Percentiles rank a stretch among this genome's conserved stretches.
phyloP scores from a whole-genome alignment of 1,140 invertebrate genomes.

The Drosophila miranda region DNA sequence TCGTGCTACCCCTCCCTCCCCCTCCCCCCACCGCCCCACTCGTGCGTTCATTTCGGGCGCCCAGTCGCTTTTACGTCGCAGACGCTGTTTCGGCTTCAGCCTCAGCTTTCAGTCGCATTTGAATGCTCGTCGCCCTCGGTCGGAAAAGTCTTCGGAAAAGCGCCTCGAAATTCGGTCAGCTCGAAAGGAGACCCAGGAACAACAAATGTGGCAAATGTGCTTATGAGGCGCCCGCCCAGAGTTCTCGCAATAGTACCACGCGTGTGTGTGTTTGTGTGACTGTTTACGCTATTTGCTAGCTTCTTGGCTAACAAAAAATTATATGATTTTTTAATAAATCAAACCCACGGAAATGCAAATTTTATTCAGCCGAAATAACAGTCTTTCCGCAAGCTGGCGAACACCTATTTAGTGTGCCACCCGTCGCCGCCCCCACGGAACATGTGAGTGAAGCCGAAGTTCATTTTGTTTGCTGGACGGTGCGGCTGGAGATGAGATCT shows the following conservation, averaged over 20 bases:
- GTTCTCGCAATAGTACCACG: background rate
- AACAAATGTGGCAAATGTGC: conserved; percentile 35
- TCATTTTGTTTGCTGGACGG: too few relatives aligned
- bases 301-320: conserved; percentile 60
- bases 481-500: too few relatives aligned
- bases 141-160: conserved; percentile 22
- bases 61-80: conserved; percentile 18
- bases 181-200: conserved; percentile 10
- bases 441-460: too few relatives aligned
- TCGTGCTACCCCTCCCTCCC: conserved; percentile 32
- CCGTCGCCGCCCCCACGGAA: too few relatives aligned
- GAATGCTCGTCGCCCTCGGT: conserved; percentile 65
- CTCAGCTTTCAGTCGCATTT: conserved; percentile 66
- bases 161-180: conserved; percentile 15
- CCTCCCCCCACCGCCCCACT: conserved; percentile 1
- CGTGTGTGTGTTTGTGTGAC: conserved; percentile 44
- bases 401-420: too few relatives aligned
- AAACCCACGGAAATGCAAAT: conserved; percentile 40
- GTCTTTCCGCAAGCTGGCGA: too few relatives aligned
- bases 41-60: conserved; percentile 18
- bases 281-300: conserved; percentile 48
- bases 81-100: conserved; percentile 36
- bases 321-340: conserved; percentile 73
- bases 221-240: background rate
- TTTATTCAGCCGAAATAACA: background rate